Evolutionary conservation across 2,888 invertebrate genomes (phyloP).

Genomic region (Copidosoma aretas): DNA sequence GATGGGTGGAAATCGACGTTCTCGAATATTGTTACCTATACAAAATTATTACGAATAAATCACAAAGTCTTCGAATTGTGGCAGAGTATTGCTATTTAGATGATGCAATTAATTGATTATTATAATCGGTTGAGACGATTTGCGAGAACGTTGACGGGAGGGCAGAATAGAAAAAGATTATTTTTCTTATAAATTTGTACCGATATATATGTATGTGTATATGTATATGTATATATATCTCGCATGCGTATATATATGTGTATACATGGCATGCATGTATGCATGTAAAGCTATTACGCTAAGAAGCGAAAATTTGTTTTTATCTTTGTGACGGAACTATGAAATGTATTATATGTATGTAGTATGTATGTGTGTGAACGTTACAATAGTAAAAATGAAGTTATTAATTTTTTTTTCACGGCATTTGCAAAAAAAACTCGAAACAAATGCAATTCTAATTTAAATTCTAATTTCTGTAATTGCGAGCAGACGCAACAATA

Average conservation of each 20-base stretch:
- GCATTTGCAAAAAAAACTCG: no score
- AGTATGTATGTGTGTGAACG: not conserved
- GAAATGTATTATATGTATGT: conserved; percentile 8
- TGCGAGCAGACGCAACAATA: no score
- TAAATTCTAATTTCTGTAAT: no score
- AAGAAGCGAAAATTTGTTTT: conserved; percentile 14
- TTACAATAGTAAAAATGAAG: no score
- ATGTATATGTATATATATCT: conserved; percentile 13
- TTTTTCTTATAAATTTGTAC: conserved; percentile 32
- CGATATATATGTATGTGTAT: conserved; percentile 13
- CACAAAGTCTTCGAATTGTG: conserved; percentile 20
- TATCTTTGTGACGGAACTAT: conserved; percentile 18
- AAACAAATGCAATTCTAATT: no score
- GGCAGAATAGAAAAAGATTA: conserved; percentile 17
- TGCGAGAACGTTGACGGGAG: conserved; percentile 24
- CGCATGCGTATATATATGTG: no score
- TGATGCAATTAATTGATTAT: conserved; percentile 3
- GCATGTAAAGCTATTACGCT: no score
- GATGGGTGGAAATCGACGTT: conserved; percentile 26
- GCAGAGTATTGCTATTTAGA: not conserved
- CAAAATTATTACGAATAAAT: conserved; percentile 28
- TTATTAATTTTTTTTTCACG: no score
- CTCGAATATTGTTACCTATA: conserved; percentile 37
- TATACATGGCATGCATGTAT: no score
- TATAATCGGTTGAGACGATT: conserved; percentile 19